Evolutionary conservation across 2,113 vertebrate genomes (phyloP), one percentile per base, ranked within the genome.

Genomic region (Passer montanus): DNA sequence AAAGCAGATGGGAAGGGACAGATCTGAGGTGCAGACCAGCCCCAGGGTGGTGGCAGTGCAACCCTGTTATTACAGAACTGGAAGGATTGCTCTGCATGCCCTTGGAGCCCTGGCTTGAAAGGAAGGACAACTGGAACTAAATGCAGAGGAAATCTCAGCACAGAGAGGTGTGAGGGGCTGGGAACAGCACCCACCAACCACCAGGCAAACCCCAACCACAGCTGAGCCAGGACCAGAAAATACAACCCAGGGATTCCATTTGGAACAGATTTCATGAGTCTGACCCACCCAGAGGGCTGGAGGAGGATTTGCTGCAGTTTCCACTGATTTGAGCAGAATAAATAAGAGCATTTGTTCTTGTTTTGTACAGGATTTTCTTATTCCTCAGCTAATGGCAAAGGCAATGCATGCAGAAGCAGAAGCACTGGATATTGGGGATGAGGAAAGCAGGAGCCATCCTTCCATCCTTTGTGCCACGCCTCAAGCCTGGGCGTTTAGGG

Each of bases 61-160:
- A 39, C 37, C 27, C 62, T 70, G 4, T 30, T 20, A 72, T 78
- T 67, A 67, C 16, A 69, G 23, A 93, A 43, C 56, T 43, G 87
- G 70, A 60, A 46, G 33, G 60, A 28, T 50, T 7, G 60, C 62
- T 75, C 75, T 1, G 6, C 0, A 0, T 24, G 39, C n/a, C 56
- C 47, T 33, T 10, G 0, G 9, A 52, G 74, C 22, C 35, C 13
- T 20, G 26, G 58, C 30, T 33, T 39, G n/a, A 50, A 27, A 64
- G 41, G 68, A 52, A 11, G 35, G 35, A 73, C n/a, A 74, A 37
- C 23, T 0, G 11, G 46, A 30, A 59, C 5, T 26, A 13, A 66
- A 63, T 15, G 14, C 41, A 2, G 6, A 7, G 39, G 55, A 50
- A 37, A 49, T 19, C 28, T 5, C 3, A 1, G 15, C 2, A 1